Conservation (phyloP, 2,797 vertebrate species). For the Argyrosomus regius region DNA sequence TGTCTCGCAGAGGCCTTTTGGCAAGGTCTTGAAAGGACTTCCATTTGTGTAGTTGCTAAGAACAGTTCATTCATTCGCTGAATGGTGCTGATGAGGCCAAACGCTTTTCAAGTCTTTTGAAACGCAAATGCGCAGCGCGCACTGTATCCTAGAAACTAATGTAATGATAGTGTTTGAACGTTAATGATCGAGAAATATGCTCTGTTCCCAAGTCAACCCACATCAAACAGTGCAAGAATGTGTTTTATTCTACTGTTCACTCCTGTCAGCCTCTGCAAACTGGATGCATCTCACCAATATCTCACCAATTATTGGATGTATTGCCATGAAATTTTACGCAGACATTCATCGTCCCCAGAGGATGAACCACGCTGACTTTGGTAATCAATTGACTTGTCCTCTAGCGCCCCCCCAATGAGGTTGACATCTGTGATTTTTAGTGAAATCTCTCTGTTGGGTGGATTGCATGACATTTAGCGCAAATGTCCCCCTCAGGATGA, state of each 20-base stretch:
- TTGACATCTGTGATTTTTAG: no score
- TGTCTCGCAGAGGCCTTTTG: slow-evolving; percentile 56
- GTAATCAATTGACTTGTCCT: background rate
- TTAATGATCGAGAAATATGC: slow-evolving; percentile 51
- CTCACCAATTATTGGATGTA: background rate
- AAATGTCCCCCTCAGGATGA: no score
- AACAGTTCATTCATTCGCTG: slow-evolving; percentile 61
- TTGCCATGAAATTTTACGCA: background rate
- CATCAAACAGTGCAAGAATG: slow-evolving; percentile 34
- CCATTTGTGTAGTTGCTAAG: slow-evolving; percentile 55
- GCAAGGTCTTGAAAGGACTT: slow-evolving; percentile 42
- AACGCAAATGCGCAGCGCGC: slow-evolving; percentile 59
- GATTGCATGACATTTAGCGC: no score
- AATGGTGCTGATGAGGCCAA: slow-evolving; percentile 64
- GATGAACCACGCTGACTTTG: background rate
- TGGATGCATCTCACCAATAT: background rate
- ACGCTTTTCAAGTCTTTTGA: slow-evolving; percentile 66
- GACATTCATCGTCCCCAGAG: background rate
- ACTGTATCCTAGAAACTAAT: slow-evolving; percentile 57
- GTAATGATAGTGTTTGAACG: slow-evolving; percentile 60
- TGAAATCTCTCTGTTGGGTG: no score
- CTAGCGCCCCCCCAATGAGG: no score
- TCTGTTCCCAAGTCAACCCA: slow-evolving; percentile 52
- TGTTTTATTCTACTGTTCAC: slow-evolving; percentile 12
- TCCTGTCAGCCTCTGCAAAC: background rate